phyloP scores from a whole-genome alignment of 1,140 invertebrate genomes.

The Drosophila nasuta region DNA sequence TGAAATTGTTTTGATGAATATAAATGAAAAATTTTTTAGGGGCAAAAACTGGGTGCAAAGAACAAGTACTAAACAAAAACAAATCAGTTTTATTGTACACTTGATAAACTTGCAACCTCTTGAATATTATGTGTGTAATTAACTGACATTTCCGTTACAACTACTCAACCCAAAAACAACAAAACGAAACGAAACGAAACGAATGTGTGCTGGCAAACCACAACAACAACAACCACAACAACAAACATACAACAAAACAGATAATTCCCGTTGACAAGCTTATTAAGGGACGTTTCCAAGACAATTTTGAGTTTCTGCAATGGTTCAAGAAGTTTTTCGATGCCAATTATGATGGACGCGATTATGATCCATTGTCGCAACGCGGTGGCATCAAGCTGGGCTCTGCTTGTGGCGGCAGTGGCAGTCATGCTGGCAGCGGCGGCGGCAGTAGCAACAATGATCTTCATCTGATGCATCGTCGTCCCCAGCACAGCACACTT shows the following conservation, averaged over 20 bases:
- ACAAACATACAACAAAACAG: constrained; percentile 85
- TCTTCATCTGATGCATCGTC: constrained; percentile 84
- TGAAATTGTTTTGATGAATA: neutral
- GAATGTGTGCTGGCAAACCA: constrained; percentile 9
- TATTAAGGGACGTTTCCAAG: constrained; percentile 99
- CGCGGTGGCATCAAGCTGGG: constrained; percentile 91
- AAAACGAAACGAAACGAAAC: neutral
- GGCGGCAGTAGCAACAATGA: constrained; percentile 74
- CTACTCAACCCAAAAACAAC: constrained; percentile 45
- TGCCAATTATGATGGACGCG: constrained; percentile 98
- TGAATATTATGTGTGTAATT: constrained; percentile 62
- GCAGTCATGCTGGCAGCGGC: constrained; percentile 67
- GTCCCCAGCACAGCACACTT: constrained; percentile 84
- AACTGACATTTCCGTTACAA: constrained; percentile 78
- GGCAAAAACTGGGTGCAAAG: neutral
- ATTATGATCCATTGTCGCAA: constrained; percentile 96
- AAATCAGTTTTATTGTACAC: constrained; percentile 9
- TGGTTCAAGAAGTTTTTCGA: constrained; percentile 99
- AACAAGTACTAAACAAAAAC: neutral
- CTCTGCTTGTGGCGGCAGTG: constrained; percentile 38
- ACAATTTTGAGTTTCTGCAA: constrained; percentile 99
- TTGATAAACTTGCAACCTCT: constrained; percentile 12
- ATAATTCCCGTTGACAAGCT: constrained; percentile 98
- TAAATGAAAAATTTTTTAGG: neutral
- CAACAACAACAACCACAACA: constrained; percentile 22